Percentiles rank a stretch among this genome's conserved stretches.
These are phyloP conservation scores for Hesperophylax magnus DNA, from an alignment of 1,140 invertebrate genomes.

Conservation along the genomic window DNA sequence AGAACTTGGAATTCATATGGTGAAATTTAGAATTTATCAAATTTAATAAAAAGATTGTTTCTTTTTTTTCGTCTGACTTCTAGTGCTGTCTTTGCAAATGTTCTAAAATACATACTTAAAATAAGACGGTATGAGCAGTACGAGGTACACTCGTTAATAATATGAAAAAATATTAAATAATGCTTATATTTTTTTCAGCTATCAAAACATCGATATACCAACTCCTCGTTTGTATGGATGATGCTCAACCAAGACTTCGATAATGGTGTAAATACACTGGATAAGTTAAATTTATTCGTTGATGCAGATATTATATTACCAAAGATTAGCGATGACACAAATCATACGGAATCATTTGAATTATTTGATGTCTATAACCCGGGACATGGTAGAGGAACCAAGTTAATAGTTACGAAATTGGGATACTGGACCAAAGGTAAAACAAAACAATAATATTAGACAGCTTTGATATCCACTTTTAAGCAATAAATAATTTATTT, in stretches of 20 bases:
- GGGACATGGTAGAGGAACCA: conserved; percentile 17
- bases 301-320: conserved; percentile 30
- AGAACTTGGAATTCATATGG: too few species aligned
- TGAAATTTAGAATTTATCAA: too few species aligned
- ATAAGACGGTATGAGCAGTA: not conserved
- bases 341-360: not conserved
- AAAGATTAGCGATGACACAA: not conserved
- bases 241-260: conserved; percentile 1
- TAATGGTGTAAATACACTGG: not conserved
- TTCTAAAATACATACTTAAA: too few species aligned
- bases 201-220: conserved; percentile 3
- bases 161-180: not conserved
- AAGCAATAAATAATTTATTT: too few species aligned
- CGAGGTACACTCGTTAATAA: not conserved
- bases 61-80: too few species aligned
- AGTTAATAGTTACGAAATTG: conserved; percentile 15
- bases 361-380: conserved; percentile 34
- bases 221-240: conserved; percentile 12
- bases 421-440: conserved; percentile 20
- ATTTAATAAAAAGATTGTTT: too few species aligned
- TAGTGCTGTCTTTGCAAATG: too few species aligned
- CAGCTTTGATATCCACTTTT: too few species aligned
- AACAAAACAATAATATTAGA: too few species aligned
- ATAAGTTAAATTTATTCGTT: conserved; percentile 25
- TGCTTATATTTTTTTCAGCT: conserved; percentile 17